phyloP scores from a whole-genome alignment of 2,113 vertebrate genomes.

The Larimichthys crocea region DNA sequence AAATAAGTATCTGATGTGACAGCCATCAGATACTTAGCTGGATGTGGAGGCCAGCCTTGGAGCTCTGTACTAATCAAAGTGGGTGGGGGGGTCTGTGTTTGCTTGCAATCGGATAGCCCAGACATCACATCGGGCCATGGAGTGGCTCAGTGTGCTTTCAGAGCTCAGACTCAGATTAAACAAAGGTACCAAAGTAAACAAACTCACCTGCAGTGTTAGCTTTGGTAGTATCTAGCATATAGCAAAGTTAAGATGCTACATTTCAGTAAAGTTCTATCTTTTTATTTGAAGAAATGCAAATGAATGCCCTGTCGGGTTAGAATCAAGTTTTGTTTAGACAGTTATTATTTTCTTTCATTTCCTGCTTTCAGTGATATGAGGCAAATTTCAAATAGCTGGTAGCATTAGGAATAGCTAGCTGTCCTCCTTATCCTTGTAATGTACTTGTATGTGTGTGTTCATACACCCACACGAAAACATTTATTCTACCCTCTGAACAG shows the following conservation, averaged over 20 bases:
- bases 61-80: too few species aligned
- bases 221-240: background rate
- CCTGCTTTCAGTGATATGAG: too few species aligned
- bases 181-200: constrained; percentile 33
- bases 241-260: background rate
- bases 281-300: too few species aligned
- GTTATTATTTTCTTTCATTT: too few species aligned
- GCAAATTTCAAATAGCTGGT: background rate
- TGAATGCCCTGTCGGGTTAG: background rate
- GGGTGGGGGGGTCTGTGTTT: constrained; percentile 2
- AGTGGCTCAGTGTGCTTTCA: constrained; percentile 62
- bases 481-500: too few species aligned
- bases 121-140: constrained; percentile 29
- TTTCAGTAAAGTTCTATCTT: background rate
- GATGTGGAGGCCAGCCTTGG: too few species aligned
- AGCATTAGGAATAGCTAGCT: background rate
- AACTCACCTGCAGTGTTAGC: background rate
- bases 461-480: too few species aligned
- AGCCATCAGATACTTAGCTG: too few species aligned
- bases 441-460: too few species aligned
- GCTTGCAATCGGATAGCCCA: constrained; percentile 7
- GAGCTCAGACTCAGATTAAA: constrained; percentile 47
- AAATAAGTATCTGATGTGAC: too few species aligned
- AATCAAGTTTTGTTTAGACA: too few species aligned
- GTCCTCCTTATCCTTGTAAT: background rate